Conservation (phyloP, 2,797 vertebrate genomes). For the Rhyacichthys aspro region DNA sequence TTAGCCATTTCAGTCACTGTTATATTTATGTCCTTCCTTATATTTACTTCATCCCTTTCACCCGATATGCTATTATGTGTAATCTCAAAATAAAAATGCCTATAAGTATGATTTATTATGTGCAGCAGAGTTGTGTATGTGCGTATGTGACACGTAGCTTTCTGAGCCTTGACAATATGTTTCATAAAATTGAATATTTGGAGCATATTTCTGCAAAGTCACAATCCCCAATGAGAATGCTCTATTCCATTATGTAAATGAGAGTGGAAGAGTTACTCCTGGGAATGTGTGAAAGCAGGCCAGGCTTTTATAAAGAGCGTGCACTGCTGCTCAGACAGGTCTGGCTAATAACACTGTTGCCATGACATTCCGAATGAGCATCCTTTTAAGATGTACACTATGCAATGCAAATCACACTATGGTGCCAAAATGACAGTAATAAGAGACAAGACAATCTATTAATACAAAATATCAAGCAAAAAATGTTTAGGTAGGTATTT, state of each 20-base stretch:
- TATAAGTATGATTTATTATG: constrained; percentile 32
- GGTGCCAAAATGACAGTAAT: too few species aligned
- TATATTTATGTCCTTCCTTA: background rate
- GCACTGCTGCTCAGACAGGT: constrained; percentile 20
- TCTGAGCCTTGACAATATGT: constrained; percentile 44
- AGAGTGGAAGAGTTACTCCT: constrained; percentile 51
- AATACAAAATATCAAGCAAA: too few species aligned
- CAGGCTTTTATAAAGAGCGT: constrained; percentile 40
- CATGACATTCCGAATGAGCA: constrained; percentile 28
- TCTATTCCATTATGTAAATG: constrained; percentile 75
- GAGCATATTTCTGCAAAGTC: constrained; percentile 66
- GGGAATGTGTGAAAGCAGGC: constrained; percentile 52
- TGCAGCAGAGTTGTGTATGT: constrained; percentile 16
- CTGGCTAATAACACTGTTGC: constrained; percentile 12
- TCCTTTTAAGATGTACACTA: constrained; percentile 4
- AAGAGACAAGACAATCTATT: too few species aligned
- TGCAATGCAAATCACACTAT: too few species aligned
- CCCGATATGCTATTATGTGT: constrained; percentile 19
- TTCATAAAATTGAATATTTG: constrained; percentile 67
- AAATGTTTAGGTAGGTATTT: too few species aligned
- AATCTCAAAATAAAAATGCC: constrained; percentile 23
- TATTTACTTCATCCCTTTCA: constrained; percentile 9
- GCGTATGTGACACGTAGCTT: constrained; percentile 19
- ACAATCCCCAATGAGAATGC: constrained; percentile 65
- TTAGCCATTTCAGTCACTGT: background rate